These are phyloP conservation scores for Plebejus anna DNA, from an alignment of 2,888 invertebrate genomes.

Conservation along the genomic window DNA sequence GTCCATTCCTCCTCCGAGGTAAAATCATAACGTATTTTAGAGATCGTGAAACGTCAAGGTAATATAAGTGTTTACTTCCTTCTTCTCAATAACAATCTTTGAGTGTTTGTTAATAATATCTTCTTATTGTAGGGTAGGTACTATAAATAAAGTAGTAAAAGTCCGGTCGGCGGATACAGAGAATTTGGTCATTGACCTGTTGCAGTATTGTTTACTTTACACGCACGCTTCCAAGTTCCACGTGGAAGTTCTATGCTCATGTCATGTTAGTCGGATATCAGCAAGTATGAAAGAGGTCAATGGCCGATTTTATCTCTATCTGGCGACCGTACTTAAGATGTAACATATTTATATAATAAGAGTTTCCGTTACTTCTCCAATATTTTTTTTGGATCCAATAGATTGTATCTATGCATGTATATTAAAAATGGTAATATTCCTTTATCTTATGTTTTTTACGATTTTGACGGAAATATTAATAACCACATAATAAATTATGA, in stretches of 20 bases:
- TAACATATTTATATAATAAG: background rate
- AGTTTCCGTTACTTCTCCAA: background rate
- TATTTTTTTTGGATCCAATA: background rate
- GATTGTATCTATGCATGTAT: background rate
- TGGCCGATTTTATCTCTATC: background rate
- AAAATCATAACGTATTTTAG: background rate
- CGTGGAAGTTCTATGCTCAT: background rate
- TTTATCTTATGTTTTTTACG: background rate
- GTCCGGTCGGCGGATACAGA: too few relatives aligned
- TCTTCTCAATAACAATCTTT: background rate
- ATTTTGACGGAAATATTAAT: constrained; percentile 13
- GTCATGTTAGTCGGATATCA: background rate
- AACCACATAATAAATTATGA: background rate
- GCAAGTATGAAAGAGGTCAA: background rate
- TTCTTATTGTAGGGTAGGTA: too few relatives aligned
- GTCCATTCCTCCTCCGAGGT: background rate
- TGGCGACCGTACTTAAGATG: background rate
- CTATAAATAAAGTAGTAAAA: too few relatives aligned
- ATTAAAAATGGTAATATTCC: background rate
- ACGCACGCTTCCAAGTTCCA: too few relatives aligned
- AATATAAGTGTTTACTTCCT: background rate
- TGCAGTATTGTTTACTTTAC: background rate
- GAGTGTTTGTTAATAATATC: too few relatives aligned
- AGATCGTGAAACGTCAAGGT: background rate
- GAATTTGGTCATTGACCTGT: too few relatives aligned